phyloP scores from a whole-genome alignment of 2,888 invertebrate genomes.

The Acleris emargana region DNA sequence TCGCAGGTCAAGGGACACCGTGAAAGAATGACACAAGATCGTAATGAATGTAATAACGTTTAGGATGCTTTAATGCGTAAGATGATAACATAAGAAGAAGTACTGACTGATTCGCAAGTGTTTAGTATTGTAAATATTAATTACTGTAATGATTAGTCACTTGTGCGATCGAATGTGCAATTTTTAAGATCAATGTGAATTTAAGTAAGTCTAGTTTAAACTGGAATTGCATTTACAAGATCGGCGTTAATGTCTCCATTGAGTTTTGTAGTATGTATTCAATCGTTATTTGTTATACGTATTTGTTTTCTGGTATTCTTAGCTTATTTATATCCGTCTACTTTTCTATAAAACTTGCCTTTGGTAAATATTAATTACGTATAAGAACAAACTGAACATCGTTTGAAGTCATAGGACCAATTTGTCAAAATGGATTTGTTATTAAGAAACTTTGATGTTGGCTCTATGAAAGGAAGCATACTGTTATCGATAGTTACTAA shows the following conservation, averaged over 20 bases:
- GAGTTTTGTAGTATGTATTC: slow-evolving; percentile 40
- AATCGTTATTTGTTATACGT: slow-evolving; percentile 31
- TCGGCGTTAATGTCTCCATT: slow-evolving; percentile 39
- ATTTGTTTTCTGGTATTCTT: slow-evolving; percentile 41
- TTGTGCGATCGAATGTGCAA: slow-evolving; percentile 66
- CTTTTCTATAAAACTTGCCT: slow-evolving; percentile 72
- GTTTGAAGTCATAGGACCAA: slow-evolving; percentile 24
- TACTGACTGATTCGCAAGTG: slow-evolving; percentile 79
- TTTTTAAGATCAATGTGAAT: slow-evolving; percentile 46
- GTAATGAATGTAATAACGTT: slow-evolving; percentile 41
- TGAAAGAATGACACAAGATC: slow-evolving; percentile 21
- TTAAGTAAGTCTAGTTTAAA: slow-evolving; percentile 50
- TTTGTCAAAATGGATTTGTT: slow-evolving; percentile 17
- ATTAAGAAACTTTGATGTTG: slow-evolving; percentile 11
- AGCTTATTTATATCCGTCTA: slow-evolving; percentile 50
- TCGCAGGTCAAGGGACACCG: slow-evolving; percentile 39
- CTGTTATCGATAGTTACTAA: slow-evolving; percentile 3
- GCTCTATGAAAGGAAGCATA: slow-evolving; percentile 9
- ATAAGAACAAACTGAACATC: slow-evolving; percentile 55
- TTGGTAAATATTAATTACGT: slow-evolving; percentile 63
- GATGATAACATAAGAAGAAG: slow-evolving; percentile 52
- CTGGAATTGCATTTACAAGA: slow-evolving; percentile 65
- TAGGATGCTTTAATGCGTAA: slow-evolving; percentile 56
- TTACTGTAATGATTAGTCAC: slow-evolving; percentile 65
- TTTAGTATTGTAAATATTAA: slow-evolving; percentile 80